Percentiles rank a stretch among this genome's conserved stretches.
Conservation (phyloP, 2,888 invertebrate genomes). For the Blera fallax region DNA sequence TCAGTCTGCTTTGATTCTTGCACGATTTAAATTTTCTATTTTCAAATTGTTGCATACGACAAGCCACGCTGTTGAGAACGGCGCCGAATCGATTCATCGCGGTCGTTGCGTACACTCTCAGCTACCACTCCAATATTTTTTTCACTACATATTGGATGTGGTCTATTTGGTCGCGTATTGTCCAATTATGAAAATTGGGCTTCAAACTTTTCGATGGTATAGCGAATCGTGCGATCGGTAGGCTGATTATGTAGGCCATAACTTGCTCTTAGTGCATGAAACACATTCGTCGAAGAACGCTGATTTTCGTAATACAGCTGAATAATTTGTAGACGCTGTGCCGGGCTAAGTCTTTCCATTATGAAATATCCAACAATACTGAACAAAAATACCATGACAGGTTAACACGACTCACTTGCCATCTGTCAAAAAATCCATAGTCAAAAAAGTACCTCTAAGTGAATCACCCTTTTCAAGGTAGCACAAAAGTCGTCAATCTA, state of each 20-base stretch:
- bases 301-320: too few species aligned
- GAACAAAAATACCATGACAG: too few species aligned
- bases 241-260: neutral
- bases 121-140: conserved; percentile 74
- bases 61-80: conserved; percentile 68
- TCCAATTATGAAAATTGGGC: conserved; percentile 74
- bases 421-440: too few species aligned
- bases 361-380: too few species aligned
- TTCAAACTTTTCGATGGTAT: conserved; percentile 8
- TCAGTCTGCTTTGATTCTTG: too few species aligned
- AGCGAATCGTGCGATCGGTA: conserved; percentile 9
- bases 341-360: too few species aligned
- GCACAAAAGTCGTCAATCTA: too few species aligned
- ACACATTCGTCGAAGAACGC: neutral
- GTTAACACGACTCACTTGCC: too few species aligned
- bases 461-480: too few species aligned
- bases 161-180: conserved; percentile 68
- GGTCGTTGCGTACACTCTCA: conserved; percentile 61
- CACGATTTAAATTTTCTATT: neutral
- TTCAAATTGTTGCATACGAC: conserved; percentile 47
- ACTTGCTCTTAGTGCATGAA: too few species aligned
- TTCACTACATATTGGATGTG: conserved; percentile 74
- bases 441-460: too few species aligned
- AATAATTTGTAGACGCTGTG: too few species aligned
- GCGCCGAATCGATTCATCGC: conserved; percentile 65